phyloP scores from a whole-genome alignment of 2,797 vertebrate genomes.

The Gymnodraco acuticeps region DNA sequence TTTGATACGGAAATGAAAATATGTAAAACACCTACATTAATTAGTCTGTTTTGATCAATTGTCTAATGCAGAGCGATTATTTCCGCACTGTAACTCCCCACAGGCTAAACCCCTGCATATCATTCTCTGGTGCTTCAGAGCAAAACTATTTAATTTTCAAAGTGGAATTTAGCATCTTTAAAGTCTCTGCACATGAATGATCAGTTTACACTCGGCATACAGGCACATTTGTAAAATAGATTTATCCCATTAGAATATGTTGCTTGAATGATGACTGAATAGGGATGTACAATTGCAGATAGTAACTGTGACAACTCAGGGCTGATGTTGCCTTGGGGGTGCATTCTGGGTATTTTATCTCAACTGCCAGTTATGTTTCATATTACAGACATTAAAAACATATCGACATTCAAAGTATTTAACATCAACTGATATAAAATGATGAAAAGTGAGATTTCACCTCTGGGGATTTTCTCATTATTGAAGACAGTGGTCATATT shows the following conservation, averaged over 20 bases:
- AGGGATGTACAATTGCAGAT: slow-evolving; percentile 21
- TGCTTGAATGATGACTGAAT: slow-evolving; percentile 37
- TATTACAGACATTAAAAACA: neutral
- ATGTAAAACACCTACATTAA: slow-evolving; percentile 87
- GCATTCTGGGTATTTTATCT: neutral
- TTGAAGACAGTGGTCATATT: neutral
- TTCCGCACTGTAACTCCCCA: slow-evolving; percentile 73
- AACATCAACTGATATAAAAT: neutral
- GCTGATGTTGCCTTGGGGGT: slow-evolving; percentile 5
- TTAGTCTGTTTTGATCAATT: slow-evolving; percentile 86
- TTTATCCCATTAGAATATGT: slow-evolving; percentile 51
- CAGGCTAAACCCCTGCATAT: slow-evolving; percentile 73
- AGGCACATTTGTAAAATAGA: slow-evolving; percentile 48
- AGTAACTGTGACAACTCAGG: slow-evolving; percentile 16
- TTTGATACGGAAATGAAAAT: slow-evolving; percentile 85
- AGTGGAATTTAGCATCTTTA: slow-evolving; percentile 77
- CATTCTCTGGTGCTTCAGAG: slow-evolving; percentile 78
- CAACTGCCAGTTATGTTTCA: neutral
- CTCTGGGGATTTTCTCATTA: neutral
- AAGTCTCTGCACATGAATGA: slow-evolving; percentile 61
- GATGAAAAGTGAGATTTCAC: neutral
- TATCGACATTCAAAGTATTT: neutral
- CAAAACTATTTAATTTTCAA: slow-evolving; percentile 81
- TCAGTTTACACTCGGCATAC: slow-evolving; percentile 48
- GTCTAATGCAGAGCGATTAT: slow-evolving; percentile 74